Percentiles rank a stretch among this genome's conserved stretches.
These are phyloP conservation scores for Nycticebus coucang DNA, from an alignment of 2,113 vertebrate species.

Conservation along the genomic window DNA sequence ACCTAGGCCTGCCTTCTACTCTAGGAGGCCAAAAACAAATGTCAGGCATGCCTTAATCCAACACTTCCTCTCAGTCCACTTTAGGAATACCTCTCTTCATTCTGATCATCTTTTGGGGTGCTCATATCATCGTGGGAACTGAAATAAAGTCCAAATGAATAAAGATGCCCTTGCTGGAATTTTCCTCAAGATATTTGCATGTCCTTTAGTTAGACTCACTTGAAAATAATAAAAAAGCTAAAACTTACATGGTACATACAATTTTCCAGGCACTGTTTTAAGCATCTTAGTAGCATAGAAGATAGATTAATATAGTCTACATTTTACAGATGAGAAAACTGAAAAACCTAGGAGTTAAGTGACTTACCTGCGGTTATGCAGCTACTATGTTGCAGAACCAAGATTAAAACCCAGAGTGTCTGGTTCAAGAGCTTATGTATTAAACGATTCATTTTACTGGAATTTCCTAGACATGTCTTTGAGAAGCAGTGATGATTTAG, in stretches of 20 bases:
- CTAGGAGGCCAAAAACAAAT: neutral
- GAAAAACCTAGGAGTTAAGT: neutral
- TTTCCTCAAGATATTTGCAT: neutral
- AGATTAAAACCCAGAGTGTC: slow-evolving; percentile 14
- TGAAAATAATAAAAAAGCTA: slow-evolving; percentile 37
- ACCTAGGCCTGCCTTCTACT: neutral
- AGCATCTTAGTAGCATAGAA: neutral
- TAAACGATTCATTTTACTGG: slow-evolving; percentile 23
- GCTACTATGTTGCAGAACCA: neutral
- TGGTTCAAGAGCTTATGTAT: neutral
- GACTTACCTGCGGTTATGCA: neutral
- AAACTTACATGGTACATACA: neutral
- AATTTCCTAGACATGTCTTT: neutral
- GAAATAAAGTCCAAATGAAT: neutral
- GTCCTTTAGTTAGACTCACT: neutral
- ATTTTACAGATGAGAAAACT: slow-evolving; percentile 40
- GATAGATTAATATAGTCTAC: neutral
- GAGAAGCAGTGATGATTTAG: neutral
- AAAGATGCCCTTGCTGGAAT: neutral
- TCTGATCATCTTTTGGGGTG: neutral
- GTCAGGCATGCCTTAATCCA: neutral
- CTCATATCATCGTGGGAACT: neutral
- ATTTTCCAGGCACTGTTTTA: neutral
- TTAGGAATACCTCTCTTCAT: neutral
- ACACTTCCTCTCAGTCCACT: neutral